phyloP scores from a whole-genome alignment of 2,113 vertebrate genomes.

The Vulpes vulpes region DNA sequence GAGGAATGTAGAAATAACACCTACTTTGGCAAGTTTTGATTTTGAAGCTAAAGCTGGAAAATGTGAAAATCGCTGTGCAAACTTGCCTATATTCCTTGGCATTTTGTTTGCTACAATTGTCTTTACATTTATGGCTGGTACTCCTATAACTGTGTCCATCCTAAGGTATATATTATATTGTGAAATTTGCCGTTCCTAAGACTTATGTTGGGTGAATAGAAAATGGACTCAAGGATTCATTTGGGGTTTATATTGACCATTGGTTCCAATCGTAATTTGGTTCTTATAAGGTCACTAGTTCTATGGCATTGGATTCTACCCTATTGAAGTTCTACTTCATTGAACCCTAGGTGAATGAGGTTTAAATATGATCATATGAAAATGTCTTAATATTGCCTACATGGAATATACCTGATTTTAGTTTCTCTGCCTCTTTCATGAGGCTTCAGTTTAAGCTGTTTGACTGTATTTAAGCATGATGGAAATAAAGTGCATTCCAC shows the following conservation, averaged over 20 bases:
- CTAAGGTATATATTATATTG: slow-evolving; percentile 70
- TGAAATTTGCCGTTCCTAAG: background rate
- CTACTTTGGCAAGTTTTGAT: background rate
- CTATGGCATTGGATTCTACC: background rate
- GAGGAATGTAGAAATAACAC: slow-evolving; percentile 31
- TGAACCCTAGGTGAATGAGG: background rate
- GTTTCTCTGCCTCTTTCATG: background rate
- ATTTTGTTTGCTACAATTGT: slow-evolving; percentile 72
- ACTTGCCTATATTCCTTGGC: slow-evolving; percentile 76
- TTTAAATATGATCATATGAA: background rate
- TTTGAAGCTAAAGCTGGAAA: slow-evolving; percentile 78
- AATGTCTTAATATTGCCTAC: background rate
- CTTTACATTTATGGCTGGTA: slow-evolving; percentile 81
- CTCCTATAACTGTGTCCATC: slow-evolving; percentile 80
- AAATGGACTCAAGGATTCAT: background rate
- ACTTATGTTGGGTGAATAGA: background rate
- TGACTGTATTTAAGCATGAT: background rate
- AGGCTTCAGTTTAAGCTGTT: background rate
- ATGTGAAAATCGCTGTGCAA: slow-evolving; percentile 68
- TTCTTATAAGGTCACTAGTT: background rate
- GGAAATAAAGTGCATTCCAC: background rate
- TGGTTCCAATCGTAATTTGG: background rate
- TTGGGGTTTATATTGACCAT: background rate
- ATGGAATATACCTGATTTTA: background rate
- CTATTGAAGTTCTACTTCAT: background rate